Base-by-base conservation (phyloP, 2,113 vertebrate species). In the Syrrhaptes paradoxus region DNA sequence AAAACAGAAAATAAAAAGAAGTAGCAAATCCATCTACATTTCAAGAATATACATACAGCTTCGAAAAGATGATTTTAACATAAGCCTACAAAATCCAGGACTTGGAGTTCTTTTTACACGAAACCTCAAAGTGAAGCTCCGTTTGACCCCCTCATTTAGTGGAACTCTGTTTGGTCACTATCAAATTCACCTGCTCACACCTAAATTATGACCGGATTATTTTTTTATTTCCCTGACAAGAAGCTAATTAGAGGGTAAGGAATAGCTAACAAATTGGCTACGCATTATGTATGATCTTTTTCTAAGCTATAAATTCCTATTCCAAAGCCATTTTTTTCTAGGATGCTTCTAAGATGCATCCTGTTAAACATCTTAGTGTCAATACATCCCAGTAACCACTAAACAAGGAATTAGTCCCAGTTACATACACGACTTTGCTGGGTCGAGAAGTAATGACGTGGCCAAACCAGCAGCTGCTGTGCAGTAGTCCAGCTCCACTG, bases 91-190 rank as follows among this genome's bases (percentile, higher is more conserved):
- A 95, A 83, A 59, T 38, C 34, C 36, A 85, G 14, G 17, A 43
- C 9, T 66, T 17, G 9, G 10, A 38, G 17, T 18, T 10, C 10
- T 48, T 79, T 79, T 59, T 25, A 22, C 16, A 26, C 17, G 11
- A 78, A 93, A 85, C 29, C 17, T 76, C 17, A 31, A 79, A 71
- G 2, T 83, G 17, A 80, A 49, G 81, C 4, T 79, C 9, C 7
- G 31, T 28, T 70, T 85, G 31, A 85, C 13, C 10, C 62, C 7
- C 18, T 72, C 17, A 83, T 90, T 96, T 96, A 92, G n/a, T 34
- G 45, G 25, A 71, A 43, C 55, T 73, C 46, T 87, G 2, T 84
- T 80, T 78, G 29, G 13, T 79, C 57, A 72, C 25, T 57, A 11
- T 49, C 26, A 58, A 77, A 78, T 85, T 95, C 25, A 81, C 62